phyloP scores from a whole-genome alignment of 2,113 vertebrate genomes.

The Nesogale talazaci region DNA sequence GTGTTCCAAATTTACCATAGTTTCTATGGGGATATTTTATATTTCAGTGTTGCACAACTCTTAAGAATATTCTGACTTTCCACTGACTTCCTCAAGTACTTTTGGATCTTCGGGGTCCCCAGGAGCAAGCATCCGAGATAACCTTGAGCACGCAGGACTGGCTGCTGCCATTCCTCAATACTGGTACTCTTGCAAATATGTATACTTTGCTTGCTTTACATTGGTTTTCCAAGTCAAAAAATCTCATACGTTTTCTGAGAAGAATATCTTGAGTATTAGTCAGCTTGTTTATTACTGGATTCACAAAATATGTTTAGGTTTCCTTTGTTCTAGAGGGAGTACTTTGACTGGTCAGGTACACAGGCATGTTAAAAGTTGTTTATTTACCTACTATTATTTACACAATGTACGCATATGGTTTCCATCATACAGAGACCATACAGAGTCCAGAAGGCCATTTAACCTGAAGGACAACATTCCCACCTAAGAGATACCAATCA shows the following conservation, averaged over 20 bases:
- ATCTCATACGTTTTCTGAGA: background rate
- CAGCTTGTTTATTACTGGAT: background rate
- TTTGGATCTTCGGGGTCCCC: background rate
- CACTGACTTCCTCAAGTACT: background rate
- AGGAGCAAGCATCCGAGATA: background rate
- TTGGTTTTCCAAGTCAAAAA: background rate
- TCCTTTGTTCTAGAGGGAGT: too few species aligned
- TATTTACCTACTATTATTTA: background rate
- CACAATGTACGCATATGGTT: background rate
- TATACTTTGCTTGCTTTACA: background rate
- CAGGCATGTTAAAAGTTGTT: too few species aligned
- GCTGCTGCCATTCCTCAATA: background rate
- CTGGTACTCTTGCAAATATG: background rate
- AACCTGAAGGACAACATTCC: background rate
- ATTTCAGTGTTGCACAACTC: background rate
- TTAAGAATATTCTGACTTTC: background rate
- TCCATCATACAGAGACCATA: background rate
- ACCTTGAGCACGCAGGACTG: fast-evolving
- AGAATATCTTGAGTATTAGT: background rate
- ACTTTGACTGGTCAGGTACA: too few species aligned
- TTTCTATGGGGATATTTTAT: background rate
- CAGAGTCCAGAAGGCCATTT: background rate
- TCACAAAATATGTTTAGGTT: too few species aligned
- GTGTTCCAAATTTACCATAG: background rate
- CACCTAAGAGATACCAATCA: background rate